Base-by-base conservation (phyloP, 2,797 vertebrate species). In the Liparis tanakae region DNA sequence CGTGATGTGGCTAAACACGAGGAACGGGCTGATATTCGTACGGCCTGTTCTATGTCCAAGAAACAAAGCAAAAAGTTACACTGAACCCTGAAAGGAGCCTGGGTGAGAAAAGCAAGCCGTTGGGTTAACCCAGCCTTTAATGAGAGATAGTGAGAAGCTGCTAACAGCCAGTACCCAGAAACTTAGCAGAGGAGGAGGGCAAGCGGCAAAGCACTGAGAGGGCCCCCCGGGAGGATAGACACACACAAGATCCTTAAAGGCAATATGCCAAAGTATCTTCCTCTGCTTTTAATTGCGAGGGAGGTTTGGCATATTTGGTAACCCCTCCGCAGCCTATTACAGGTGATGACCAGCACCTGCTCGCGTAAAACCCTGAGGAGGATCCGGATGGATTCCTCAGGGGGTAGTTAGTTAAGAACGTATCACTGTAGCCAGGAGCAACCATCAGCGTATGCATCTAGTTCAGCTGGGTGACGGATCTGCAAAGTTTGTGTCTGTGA, bases 331-430 rank as follows among this genome's bases (percentile, higher is more conserved):
- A 88, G 90, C 85, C 86, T 85, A 91, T 92, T 93, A 92, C 86
- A 91, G 91, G 89, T 88, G 89, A 93, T 85, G 90, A 87, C 91
- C 85, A 92, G 82, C 88, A 91, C 88, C 89, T 93, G 91, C 83
- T 76, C 51, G 41, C 62, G 74, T 74, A 61, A 54, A 81, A 81
- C 69, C 60, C 69, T 30, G 54, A 44, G 69, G 65, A 82, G 67
- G 51, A 72, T 62, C 76, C 82, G 75, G 64, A 67, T 67, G 74
- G 85, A 91, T 87, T 93, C 90, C 88, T 80, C 68, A 41, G 91
- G 87, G 89, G 72, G 86, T 79, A 89, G 69, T 91, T 92, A 86
- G 85, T 85, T 90, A 90, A 85, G 73, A 87, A 85, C 67, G 33
- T 62, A 78, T 71, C 79, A 44, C 56, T 82, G 59, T 81, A 6